A percentile compares a stretch with the other conserved stretches of the same genome.
Evolutionary conservation across 2,797 vertebrate species (phyloP).

Genomic region (Sarcophilus harrisii): DNA sequence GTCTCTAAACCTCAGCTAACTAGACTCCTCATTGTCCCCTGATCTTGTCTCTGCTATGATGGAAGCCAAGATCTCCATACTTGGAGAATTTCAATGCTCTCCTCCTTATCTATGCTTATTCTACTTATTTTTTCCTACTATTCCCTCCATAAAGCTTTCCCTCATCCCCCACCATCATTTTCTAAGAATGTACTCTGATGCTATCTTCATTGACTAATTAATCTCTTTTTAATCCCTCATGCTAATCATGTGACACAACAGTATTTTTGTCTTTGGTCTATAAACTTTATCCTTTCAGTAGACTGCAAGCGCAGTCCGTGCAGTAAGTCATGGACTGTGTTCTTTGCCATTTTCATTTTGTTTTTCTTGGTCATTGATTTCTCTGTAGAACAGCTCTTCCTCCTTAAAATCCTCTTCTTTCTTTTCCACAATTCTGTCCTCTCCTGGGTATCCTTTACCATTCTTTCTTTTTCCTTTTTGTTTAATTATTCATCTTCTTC

Average conservation of each 20-base stretch:
- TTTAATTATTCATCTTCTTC: not conserved
- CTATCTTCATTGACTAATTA: not conserved
- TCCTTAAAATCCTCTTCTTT: not conserved
- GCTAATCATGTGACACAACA: not conserved
- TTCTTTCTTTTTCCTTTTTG: not conserved
- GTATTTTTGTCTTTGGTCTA: not conserved
- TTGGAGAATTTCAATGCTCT: not conserved
- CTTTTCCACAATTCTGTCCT: not conserved
- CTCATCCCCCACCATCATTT: not conserved
- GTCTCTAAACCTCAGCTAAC: not conserved
- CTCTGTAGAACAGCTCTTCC: not conserved
- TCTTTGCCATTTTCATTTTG: not conserved
- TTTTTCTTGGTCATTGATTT: not conserved
- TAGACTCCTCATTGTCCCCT: not conserved
- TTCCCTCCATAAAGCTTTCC: not conserved
- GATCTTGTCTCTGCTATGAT: not conserved
- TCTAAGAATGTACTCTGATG: not conserved
- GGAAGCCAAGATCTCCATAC: not conserved
- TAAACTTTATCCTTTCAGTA: not conserved
- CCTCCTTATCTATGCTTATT: not conserved
- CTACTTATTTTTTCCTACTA: not conserved
- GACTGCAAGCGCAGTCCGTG: not conserved
- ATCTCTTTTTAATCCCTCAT: not conserved
- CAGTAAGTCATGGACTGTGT: not conserved
- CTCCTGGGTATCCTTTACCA: not conserved